A percentile compares a stretch with the other conserved stretches of the same genome.
Conservation (phyloP, 2,797 vertebrate genomes). For the Gallinago nigripennis region DNA sequence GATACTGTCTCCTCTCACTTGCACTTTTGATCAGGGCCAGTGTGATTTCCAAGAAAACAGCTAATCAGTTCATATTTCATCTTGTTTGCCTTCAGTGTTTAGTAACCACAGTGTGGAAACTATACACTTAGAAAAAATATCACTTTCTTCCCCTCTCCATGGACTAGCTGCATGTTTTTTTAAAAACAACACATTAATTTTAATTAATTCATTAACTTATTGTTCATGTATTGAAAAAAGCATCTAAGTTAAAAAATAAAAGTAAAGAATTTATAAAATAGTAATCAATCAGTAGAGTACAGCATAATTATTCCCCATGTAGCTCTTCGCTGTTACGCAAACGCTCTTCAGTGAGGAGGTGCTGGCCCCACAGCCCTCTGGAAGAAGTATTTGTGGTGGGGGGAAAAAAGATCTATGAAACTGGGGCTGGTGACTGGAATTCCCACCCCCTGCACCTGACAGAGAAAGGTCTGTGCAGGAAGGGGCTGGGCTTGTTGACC, state of each 20-base stretch:
- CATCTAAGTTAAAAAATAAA: neutral
- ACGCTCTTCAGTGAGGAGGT: neutral
- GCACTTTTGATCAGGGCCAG: neutral
- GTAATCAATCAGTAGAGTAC: neutral
- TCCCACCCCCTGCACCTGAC: accelerated
- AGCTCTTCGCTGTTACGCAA: accelerated
- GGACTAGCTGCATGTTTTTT: neutral
- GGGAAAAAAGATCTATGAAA: neutral
- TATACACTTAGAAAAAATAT: neutral
- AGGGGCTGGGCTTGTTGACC: neutral
- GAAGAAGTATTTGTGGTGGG: neutral
- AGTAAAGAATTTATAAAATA: neutral
- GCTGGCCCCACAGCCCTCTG: no score
- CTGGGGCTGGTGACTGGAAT: neutral
- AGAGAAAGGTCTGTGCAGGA: accelerated
- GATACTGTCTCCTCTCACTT: slow-evolving; percentile 33
- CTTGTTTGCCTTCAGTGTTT: neutral
- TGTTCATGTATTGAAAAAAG: neutral
- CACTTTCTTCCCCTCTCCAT: neutral
- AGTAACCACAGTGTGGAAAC: neutral
- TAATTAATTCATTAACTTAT: neutral
- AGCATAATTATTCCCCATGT: accelerated
- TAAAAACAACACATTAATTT: neutral
- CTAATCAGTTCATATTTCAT: neutral
- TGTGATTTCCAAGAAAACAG: neutral